These are phyloP conservation scores for Chionomys nivalis DNA, from an alignment of 2,113 vertebrate species.

Conservation along the genomic window DNA sequence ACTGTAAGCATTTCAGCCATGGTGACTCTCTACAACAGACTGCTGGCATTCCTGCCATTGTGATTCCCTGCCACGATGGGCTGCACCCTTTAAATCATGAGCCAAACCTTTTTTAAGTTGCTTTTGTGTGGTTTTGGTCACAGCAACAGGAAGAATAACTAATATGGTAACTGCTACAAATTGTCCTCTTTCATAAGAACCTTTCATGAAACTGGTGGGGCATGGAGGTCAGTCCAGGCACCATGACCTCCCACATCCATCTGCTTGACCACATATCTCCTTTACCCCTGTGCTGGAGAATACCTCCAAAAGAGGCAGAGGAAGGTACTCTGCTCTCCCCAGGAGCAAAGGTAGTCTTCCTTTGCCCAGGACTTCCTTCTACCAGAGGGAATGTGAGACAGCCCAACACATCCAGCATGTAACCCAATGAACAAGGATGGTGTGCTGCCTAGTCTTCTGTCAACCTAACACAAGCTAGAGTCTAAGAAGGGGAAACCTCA, in stretches of 20 bases:
- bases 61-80: no score
- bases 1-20: no score
- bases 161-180: no score
- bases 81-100: not conserved
- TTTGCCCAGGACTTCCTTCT: not conserved
- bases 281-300: not conserved
- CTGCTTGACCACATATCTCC: not conserved
- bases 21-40: no score
- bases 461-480: not conserved
- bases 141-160: not conserved
- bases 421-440: not conserved
- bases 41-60: not conserved
- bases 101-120: not conserved
- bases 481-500: not conserved
- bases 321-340: not conserved
- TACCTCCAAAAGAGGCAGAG: not conserved
- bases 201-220: not conserved
- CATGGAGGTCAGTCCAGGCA: not conserved
- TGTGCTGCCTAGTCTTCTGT: not conserved
- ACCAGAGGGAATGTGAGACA: not conserved
- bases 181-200: not conserved
- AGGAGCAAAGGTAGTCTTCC: not conserved
- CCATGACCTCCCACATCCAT: not conserved
- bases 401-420: not conserved
- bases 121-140: not conserved